phyloP scores from a whole-genome alignment of 2,113 vertebrate species.

The Synchiropus splendidus region DNA sequence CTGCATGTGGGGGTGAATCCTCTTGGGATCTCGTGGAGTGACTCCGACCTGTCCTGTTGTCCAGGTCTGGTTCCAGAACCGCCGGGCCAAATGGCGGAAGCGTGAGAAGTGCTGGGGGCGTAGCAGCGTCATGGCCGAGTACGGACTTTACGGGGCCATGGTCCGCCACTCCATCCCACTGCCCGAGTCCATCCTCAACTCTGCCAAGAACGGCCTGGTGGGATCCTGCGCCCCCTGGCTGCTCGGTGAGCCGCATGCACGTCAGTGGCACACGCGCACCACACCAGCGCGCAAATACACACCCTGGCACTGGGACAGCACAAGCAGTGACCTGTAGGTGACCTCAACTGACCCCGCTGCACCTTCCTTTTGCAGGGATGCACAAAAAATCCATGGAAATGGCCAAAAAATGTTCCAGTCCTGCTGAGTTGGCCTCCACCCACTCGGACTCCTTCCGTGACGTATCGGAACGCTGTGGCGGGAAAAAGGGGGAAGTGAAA shows the following conservation, averaged over 20 bases:
- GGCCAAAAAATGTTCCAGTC: slow-evolving; percentile 67
- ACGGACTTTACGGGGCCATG: slow-evolving; percentile 92
- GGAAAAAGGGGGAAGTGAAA: slow-evolving; percentile 3
- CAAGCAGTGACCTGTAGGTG: not conserved
- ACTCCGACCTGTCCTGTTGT: not conserved
- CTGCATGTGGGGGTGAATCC: too few relatives aligned
- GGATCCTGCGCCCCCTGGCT: slow-evolving; percentile 90
- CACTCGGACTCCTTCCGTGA: slow-evolving; percentile 46
- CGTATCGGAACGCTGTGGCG: not conserved
- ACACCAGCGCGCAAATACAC: slow-evolving; percentile 5
- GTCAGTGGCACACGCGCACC: slow-evolving; percentile 54
- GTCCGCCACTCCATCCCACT: slow-evolving; percentile 92
- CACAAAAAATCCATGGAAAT: slow-evolving; percentile 88
- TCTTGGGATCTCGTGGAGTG: not conserved
- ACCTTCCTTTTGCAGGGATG: slow-evolving; percentile 74
- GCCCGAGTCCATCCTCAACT: slow-evolving; percentile 84
- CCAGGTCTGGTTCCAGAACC: slow-evolving; percentile 97
- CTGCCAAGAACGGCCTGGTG: slow-evolving; percentile 77
- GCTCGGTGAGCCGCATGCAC: slow-evolving; percentile 78
- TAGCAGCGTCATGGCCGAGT: slow-evolving; percentile 95
- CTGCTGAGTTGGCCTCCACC: slow-evolving; percentile 55
- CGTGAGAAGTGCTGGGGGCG: slow-evolving; percentile 93
- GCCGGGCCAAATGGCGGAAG: slow-evolving; percentile 91
- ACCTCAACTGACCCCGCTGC: slow-evolving; percentile 13
- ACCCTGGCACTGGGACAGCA: not conserved